Conservation (phyloP, 2,888 invertebrate genomes). For the Reticulitermes lucifugus region DNA sequence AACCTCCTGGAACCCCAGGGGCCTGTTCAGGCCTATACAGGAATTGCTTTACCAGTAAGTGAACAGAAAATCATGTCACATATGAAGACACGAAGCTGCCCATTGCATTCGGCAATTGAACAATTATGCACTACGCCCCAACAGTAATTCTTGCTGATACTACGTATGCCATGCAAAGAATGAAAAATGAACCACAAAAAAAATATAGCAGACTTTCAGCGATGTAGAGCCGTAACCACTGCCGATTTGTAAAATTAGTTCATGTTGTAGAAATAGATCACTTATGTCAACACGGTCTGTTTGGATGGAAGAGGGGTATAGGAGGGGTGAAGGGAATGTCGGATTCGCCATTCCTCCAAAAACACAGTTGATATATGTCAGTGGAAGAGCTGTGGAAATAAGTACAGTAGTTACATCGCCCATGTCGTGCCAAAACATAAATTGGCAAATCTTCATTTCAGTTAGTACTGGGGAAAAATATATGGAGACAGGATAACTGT, state of each 20-base stretch:
- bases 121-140: too few species aligned
- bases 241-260: constrained; percentile 42
- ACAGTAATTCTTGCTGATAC: too few species aligned
- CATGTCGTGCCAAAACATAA: constrained; percentile 28
- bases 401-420: neutral
- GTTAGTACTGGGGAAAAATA: constrained; percentile 15
- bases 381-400: constrained; percentile 14
- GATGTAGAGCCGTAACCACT: neutral
- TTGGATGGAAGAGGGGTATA: neutral
- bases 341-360: constrained; percentile 20
- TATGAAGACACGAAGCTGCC: too few species aligned
- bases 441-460: constrained; percentile 37
- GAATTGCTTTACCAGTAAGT: too few species aligned
- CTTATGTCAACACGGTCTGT: constrained; percentile 31
- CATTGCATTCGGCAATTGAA: too few species aligned
- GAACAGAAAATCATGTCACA: too few species aligned
- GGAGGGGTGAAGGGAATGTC: neutral
- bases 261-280: constrained; percentile 41
- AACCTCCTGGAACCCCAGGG: too few species aligned
- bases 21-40: too few species aligned
- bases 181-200: neutral
- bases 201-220: constrained; percentile 26
- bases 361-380: constrained; percentile 43
- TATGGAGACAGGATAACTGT: constrained; percentile 24
- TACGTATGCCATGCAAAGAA: too few species aligned